Base-by-base conservation (phyloP, 2,888 invertebrate genomes). In the Scrobipalpa costella region DNA sequence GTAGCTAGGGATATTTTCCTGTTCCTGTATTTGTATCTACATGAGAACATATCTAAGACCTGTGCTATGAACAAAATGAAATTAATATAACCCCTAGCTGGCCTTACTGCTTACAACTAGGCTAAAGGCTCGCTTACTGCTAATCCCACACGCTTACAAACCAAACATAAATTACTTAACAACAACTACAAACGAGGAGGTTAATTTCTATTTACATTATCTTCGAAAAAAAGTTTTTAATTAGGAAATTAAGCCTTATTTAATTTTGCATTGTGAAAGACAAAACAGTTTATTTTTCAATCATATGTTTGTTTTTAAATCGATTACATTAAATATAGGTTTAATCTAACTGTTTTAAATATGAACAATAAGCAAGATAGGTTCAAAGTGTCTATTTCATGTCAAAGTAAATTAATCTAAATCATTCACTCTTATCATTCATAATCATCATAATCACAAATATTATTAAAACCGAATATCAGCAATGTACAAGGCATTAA, bases 101-200 rank as follows among this genome's bases (percentile, higher is more conserved):
- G 65, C 66, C 63, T 71, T 65, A 65, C 55, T 47, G 67, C 63
- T 71, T 65, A 65, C 55, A 50, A 67, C 68, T 69, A 74, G 65
- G 63, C 72, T 74, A 75, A 72, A 75, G 74, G 77, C 77, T 77
- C 73, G 70, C 76, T 78, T 81, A 77, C 52, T 57, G 58, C 63
- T 61, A 64, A 52, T 49, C 61, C 52, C 78, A 80, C 76, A 69
- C 77, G 73, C 74, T 71, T 74, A 74, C 75, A 68, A 76, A 74
- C 71, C 74, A 71, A 83, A 83, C 81, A 86, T 88, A 88, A 88
- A 83, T 88, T 84, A 88, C 79, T 81, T 76, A 84, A 78, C 74
- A 70, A 78, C 75, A 70, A 73, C 78, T 50, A 63, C 74, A 69
- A 72, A 70, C 68, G 63, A 72, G 69, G 68, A 67, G 68, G 44